phyloP scores from a whole-genome alignment of 2,888 invertebrate species.

The Acleris sparsana region DNA sequence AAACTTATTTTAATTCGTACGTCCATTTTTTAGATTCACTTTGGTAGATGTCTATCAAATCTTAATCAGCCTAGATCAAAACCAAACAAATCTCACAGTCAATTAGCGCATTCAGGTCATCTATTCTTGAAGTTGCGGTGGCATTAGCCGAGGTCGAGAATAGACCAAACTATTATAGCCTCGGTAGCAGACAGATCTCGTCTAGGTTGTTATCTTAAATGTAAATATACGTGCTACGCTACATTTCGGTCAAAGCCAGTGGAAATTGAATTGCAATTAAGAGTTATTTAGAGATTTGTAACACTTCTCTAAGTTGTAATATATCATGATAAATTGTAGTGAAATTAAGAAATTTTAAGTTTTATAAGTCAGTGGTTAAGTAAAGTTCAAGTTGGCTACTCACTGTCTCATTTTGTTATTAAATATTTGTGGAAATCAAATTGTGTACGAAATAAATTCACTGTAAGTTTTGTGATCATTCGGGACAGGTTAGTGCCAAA shows the following conservation, averaged over 20 bases:
- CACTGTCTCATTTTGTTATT: no score
- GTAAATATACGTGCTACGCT: no score
- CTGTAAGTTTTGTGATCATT: neutral
- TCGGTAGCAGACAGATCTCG: constrained; percentile 1
- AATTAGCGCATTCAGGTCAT: constrained; percentile 28
- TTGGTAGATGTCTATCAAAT: neutral
- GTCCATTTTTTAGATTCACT: no score
- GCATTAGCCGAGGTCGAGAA: constrained; percentile 17
- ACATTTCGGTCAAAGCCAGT: no score
- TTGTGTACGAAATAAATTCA: neutral
- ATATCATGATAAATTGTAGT: neutral
- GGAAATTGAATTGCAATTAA: neutral
- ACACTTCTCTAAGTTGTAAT: no score
- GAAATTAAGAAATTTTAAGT: neutral
- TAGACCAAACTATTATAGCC: constrained; percentile 4
- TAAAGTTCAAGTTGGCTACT: neutral
- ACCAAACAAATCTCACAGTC: constrained; percentile 18
- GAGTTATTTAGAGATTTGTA: no score
- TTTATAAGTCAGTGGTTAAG: neutral
- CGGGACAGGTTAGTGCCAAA: constrained; percentile 10
- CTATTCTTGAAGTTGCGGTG: constrained; percentile 23
- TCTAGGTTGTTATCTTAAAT: neutral
- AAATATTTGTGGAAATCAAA: no score
- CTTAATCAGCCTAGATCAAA: neutral
- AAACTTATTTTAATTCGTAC: no score